These are phyloP conservation scores for Atrina japonica DNA, from an alignment of 2,888 invertebrate species.

Conservation along the genomic window DNA sequence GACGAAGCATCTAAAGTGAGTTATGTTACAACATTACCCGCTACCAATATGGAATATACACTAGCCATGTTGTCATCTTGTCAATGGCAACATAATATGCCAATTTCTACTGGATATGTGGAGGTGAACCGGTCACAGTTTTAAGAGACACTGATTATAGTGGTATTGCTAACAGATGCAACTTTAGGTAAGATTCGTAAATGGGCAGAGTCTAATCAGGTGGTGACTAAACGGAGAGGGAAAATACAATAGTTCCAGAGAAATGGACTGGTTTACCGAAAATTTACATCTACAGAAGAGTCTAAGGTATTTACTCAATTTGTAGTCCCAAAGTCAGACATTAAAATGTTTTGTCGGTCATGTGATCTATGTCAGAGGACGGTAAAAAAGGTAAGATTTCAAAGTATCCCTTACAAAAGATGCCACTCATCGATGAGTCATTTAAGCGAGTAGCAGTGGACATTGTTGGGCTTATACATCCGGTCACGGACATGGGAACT, in stretches of 20 bases:
- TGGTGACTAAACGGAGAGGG: neutral
- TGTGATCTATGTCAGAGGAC: slow-evolving; percentile 53
- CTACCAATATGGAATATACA: neutral
- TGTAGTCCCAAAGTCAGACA: slow-evolving; percentile 42
- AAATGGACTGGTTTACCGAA: slow-evolving; percentile 23
- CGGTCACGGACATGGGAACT: slow-evolving; percentile 57
- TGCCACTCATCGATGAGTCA: slow-evolving; percentile 48
- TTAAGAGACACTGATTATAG: slow-evolving; percentile 39
- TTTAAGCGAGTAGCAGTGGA: slow-evolving; percentile 55
- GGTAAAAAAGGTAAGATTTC: slow-evolving; percentile 35
- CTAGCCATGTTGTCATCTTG: neutral
- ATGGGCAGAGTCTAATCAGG: neutral
- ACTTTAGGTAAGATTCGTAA: neutral
- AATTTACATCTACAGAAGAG: slow-evolving; percentile 12
- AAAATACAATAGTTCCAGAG: slow-evolving; percentile 13
- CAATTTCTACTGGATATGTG: slow-evolving; percentile 6
- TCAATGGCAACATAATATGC: neutral
- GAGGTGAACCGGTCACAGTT: slow-evolving; percentile 16
- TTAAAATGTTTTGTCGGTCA: slow-evolving; percentile 43
- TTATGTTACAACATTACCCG: neutral
- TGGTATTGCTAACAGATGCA: slow-evolving; percentile 24
- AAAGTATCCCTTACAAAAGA: slow-evolving; percentile 36
- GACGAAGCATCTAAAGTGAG: neutral
- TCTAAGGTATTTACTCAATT: slow-evolving; percentile 31
- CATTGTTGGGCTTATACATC: slow-evolving; percentile 54